phyloP scores from a whole-genome alignment of 2,797 vertebrate genomes.

The Antennarius maculatus region DNA sequence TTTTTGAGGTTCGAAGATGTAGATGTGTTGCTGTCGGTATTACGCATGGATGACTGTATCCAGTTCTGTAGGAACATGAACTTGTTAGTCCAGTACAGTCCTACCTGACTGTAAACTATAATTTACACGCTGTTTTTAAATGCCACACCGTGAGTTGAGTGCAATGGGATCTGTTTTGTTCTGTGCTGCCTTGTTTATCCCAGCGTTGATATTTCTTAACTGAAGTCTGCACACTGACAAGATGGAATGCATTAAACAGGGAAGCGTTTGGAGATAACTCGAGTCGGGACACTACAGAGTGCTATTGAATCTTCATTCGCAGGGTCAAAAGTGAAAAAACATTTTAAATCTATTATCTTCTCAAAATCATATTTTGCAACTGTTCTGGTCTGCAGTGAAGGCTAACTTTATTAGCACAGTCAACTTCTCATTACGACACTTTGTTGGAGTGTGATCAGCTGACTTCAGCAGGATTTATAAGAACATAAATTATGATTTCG shows the following conservation, averaged over 20 bases:
- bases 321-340: slow-evolving; percentile 23
- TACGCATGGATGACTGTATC: not conserved
- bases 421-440: not conserved
- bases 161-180: not conserved
- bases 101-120: slow-evolving; percentile 10
- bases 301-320: slow-evolving; percentile 38
- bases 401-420: not conserved
- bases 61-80: slow-evolving; percentile 33
- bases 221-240: not conserved
- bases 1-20: not conserved
- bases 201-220: no score
- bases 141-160: not conserved
- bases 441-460: not conserved
- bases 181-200: slow-evolving; percentile 21
- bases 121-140: slow-evolving; percentile 26
- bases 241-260: slow-evolving; percentile 21
- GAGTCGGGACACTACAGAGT: slow-evolving; percentile 21
- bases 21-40: not conserved
- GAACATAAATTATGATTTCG: not conserved
- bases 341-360: slow-evolving; percentile 13
- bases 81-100: slow-evolving; percentile 46
- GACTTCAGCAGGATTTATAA: not conserved
- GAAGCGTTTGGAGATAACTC: slow-evolving; percentile 19
- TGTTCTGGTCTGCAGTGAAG: slow-evolving; percentile 6
- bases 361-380: slow-evolving; percentile 3